Evolutionary conservation across 2,888 invertebrate genomes (phyloP), one percentile per base, ranked within the genome.

Genomic region (Thecocarcelia acutangulata): DNA sequence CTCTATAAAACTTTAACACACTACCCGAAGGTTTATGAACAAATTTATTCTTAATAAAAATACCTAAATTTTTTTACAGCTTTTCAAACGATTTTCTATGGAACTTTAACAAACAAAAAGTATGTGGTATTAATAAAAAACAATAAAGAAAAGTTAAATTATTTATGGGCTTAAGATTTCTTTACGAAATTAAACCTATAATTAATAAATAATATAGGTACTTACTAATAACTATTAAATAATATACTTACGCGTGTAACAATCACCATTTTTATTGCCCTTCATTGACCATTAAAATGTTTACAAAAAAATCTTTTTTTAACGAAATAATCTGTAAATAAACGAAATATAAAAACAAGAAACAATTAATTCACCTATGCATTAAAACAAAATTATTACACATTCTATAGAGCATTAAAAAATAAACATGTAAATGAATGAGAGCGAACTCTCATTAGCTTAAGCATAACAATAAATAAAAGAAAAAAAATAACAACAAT

Each of bases 191-290:
- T 24, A 24, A 3, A 24, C n/a, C n/a, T n/a, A n/a, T n/a, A n/a
- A n/a, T n/a, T n/a, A n/a, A n/a, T n/a, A n/a, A n/a, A n/a, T n/a
- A n/a, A n/a, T n/a, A n/a, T n/a, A n/a, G n/a, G n/a, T n/a, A n/a
- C n/a, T n/a, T n/a, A n/a, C n/a, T n/a, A n/a, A n/a, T n/a, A n/a
- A n/a, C n/a, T n/a, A n/a, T n/a, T 2, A 24, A 24, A 54, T 24
- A 9, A 52, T 11, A 46, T 85, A 91, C 94, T 92, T 91, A 94
- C 94, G 93, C 94, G 94, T 93, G 94, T 94, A 92, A 94, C 94
- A 92, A 94, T 94, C 93, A 94, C 94, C 94, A 94, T 94, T 92
- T 93, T 93, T 78, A 82, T 74, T 92, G 87, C 88, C 89, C 91
- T 89, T 91, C 91, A 91, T 91, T 91, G 90, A 90, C 90, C 88